phyloP scores from a whole-genome alignment of 1,140 invertebrate genomes.

The Scaptomyza graminum region DNA sequence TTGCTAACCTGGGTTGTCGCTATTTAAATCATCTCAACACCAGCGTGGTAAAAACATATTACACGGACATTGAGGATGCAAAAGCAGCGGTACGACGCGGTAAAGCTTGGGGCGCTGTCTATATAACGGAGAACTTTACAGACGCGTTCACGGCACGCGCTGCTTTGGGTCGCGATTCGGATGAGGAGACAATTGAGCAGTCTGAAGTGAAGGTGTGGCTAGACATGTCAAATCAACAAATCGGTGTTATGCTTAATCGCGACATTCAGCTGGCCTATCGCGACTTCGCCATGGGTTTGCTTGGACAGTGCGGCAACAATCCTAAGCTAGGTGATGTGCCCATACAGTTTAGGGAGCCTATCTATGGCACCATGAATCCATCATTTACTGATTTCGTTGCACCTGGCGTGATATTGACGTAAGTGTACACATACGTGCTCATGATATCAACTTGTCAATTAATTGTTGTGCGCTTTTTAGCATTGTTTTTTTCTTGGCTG shows the following conservation, averaged over 20 bases:
- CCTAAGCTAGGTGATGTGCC: conserved; percentile 92
- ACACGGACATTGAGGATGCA: conserved; percentile 87
- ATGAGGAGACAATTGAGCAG: conserved; percentile 91
- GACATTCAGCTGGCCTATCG: conserved; percentile 92
- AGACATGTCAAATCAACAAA: conserved; percentile 97
- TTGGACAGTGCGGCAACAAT: conserved; percentile 90
- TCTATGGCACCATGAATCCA: conserved; percentile 94
- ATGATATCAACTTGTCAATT: not conserved
- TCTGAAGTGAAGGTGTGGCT: conserved; percentile 93
- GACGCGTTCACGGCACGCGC: conserved; percentile 90
- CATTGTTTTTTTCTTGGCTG: conserved; percentile 97
- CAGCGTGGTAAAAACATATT: conserved; percentile 89
- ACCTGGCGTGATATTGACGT: conserved; percentile 97
- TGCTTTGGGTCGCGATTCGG: conserved; percentile 87
- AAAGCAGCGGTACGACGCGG: conserved; percentile 89
- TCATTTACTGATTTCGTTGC: conserved; percentile 98
- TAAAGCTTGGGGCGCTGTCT: conserved; percentile 93
- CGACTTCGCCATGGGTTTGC: conserved; percentile 89
- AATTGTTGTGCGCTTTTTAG: conserved; percentile 84
- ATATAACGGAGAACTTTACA: conserved; percentile 94
- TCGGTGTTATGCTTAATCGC: conserved; percentile 91
- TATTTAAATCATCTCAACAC: conserved; percentile 89
- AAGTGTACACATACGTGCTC: conserved; percentile 79
- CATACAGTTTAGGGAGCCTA: conserved; percentile 91
- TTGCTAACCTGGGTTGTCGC: conserved; percentile 89